Evolutionary conservation across 2,888 invertebrate genomes (phyloP).

Genomic region (Drosophila mayaguana): DNA sequence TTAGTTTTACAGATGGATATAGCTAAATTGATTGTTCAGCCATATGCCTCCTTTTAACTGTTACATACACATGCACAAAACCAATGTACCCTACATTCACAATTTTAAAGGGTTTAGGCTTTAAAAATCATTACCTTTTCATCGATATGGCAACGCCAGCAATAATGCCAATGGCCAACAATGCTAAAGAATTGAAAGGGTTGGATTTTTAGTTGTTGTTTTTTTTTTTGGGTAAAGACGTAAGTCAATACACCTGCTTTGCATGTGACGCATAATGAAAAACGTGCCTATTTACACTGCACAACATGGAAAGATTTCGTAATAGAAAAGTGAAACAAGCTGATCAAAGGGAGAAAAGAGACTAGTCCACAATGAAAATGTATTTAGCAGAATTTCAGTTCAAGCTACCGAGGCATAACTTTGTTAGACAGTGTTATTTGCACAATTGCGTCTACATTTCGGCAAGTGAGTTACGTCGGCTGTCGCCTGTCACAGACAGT

Average conservation of each 20-base stretch:
- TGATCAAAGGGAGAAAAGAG: too few relatives aligned
- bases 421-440: neutral
- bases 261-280: conserved; percentile 1
- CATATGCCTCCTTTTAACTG: neutral
- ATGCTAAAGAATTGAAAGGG: neutral
- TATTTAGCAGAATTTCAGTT: neutral
- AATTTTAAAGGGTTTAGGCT: neutral
- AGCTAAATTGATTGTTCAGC: neutral
- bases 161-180: neutral
- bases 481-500: conserved; percentile 10
- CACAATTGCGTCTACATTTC: conserved; percentile 2
- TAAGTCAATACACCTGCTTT: conserved; percentile 2
- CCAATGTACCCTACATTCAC: neutral
- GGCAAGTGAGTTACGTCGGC: neutral
- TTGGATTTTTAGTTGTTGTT: neutral
- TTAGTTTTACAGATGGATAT: neutral
- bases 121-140: neutral
- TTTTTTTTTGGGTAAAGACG: neutral
- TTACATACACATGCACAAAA: neutral
- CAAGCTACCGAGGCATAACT: too few relatives aligned
- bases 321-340: neutral
- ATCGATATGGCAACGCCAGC: conserved; percentile 1
- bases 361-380: too few relatives aligned
- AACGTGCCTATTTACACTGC: neutral
- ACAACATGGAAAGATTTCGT: neutral